These are phyloP conservation scores for Cydia strobilella DNA, from an alignment of 1,140 invertebrate species.

Conservation along the genomic window DNA sequence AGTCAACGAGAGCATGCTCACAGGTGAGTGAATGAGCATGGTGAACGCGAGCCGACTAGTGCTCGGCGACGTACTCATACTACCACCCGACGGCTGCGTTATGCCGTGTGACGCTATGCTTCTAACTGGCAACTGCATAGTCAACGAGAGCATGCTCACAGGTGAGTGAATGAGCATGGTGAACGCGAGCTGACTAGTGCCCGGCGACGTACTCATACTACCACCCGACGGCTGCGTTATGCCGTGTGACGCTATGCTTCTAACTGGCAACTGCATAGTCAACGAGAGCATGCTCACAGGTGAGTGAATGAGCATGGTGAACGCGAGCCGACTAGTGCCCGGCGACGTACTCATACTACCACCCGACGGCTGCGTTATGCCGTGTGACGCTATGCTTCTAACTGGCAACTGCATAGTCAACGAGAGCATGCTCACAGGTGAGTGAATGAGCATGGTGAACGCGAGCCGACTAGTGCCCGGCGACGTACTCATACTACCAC, in stretches of 20 bases:
- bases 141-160: constrained; percentile 96
- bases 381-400: constrained; percentile 94
- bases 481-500: constrained; percentile 92
- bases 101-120: constrained; percentile 96
- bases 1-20: constrained; percentile 96
- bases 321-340: constrained; percentile 88
- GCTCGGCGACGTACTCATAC: constrained; percentile 89
- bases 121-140: constrained; percentile 93
- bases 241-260: constrained; percentile 94
- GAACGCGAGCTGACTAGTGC: constrained; percentile 87
- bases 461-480: constrained; percentile 81
- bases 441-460: constrained; percentile 76
- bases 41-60: constrained; percentile 81
- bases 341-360: constrained; percentile 92
- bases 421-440: constrained; percentile 93
- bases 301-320: constrained; percentile 70
- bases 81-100: constrained; percentile 91
- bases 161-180: constrained; percentile 73
- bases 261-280: constrained; percentile 94
- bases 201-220: constrained; percentile 92
- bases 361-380: constrained; percentile 90
- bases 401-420: constrained; percentile 95
- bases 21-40: constrained; percentile 78
- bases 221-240: constrained; percentile 92
- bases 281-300: constrained; percentile 87